Evolutionary conservation across 2,888 invertebrate genomes (phyloP).

Genomic region (Microchrysa polita): DNA sequence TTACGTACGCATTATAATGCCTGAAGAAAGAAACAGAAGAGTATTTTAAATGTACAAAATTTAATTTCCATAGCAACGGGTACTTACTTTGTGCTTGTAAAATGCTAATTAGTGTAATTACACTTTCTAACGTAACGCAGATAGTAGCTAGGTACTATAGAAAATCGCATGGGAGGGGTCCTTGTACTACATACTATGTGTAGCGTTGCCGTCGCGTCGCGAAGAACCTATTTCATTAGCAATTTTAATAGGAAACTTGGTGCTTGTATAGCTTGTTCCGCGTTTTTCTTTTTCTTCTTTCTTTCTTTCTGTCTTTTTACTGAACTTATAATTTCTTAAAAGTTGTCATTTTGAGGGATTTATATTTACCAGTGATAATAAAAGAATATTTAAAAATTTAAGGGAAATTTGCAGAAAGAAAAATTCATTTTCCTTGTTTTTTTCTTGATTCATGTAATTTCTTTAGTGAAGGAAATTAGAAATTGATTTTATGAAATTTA

Average conservation of each 20-base stretch:
- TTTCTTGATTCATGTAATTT: too few species aligned
- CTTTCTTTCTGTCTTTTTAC: too few species aligned
- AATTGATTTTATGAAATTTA: too few species aligned
- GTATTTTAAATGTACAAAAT: background rate
- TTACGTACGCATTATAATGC: too few species aligned
- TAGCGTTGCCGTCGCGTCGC: background rate
- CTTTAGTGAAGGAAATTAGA: too few species aligned
- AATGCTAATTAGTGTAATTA: constrained; percentile 9
- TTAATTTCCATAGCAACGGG: constrained; percentile 5
- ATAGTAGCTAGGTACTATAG: too few species aligned
- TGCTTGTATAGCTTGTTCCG: background rate
- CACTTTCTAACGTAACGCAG: background rate
- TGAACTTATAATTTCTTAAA: too few species aligned
- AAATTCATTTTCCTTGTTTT: too few species aligned
- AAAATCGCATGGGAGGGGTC: background rate
- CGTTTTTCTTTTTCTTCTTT: background rate
- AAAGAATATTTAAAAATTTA: too few species aligned
- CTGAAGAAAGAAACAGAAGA: background rate
- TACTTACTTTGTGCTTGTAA: background rate
- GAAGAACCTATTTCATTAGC: background rate
- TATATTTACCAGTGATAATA: too few species aligned
- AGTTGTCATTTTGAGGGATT: too few species aligned
- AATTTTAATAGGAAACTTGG: constrained; percentile 7
- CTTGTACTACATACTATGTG: background rate
- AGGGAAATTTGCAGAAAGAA: too few species aligned